phyloP scores from a whole-genome alignment of 2,113 vertebrate species.

The Carassius gibelio region DNA sequence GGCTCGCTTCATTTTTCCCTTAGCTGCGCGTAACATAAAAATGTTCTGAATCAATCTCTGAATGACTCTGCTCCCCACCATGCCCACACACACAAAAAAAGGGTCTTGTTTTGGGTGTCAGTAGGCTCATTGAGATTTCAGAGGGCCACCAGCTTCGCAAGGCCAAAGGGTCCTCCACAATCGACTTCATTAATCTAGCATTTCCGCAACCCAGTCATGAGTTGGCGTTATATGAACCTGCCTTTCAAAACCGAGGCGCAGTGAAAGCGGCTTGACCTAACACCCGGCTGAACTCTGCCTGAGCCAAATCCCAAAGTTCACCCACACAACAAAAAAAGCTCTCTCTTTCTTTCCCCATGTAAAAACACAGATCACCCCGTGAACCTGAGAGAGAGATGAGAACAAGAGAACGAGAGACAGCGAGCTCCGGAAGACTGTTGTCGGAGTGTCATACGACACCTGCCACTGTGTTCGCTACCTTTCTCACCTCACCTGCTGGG shows the following conservation, averaged over 20 bases:
- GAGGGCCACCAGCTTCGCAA: slow-evolving; percentile 58
- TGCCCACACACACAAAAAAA: slow-evolving; percentile 50
- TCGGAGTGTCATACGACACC: slow-evolving; percentile 54
- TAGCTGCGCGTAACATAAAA: slow-evolving; percentile 51
- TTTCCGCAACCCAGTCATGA: slow-evolving; percentile 62
- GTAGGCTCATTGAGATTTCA: slow-evolving; percentile 62
- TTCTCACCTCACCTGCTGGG: slow-evolving; percentile 54
- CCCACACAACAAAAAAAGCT: slow-evolving; percentile 54
- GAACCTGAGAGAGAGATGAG: slow-evolving; percentile 40
- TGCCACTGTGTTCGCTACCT: slow-evolving; percentile 53
- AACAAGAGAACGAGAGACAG: neutral
- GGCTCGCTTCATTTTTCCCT: slow-evolving; percentile 17
- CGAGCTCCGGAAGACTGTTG: slow-evolving; percentile 47
- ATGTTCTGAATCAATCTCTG: slow-evolving; percentile 51
- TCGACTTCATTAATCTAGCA: slow-evolving; percentile 65
- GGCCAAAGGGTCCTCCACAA: slow-evolving; percentile 65
- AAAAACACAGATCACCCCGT: slow-evolving; percentile 53
- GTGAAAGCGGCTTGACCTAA: slow-evolving; percentile 60
- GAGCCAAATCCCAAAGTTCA: slow-evolving; percentile 58
- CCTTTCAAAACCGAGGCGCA: slow-evolving; percentile 52
- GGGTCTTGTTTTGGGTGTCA: slow-evolving; percentile 58
- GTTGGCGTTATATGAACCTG: slow-evolving; percentile 67
- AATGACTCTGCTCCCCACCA: slow-evolving; percentile 32
- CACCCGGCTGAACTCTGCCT: slow-evolving; percentile 52
- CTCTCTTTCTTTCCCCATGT: slow-evolving; percentile 51